These are phyloP conservation scores for Arctopsyche grandis DNA, from an alignment of 1,140 invertebrate species.

Conservation along the genomic window DNA sequence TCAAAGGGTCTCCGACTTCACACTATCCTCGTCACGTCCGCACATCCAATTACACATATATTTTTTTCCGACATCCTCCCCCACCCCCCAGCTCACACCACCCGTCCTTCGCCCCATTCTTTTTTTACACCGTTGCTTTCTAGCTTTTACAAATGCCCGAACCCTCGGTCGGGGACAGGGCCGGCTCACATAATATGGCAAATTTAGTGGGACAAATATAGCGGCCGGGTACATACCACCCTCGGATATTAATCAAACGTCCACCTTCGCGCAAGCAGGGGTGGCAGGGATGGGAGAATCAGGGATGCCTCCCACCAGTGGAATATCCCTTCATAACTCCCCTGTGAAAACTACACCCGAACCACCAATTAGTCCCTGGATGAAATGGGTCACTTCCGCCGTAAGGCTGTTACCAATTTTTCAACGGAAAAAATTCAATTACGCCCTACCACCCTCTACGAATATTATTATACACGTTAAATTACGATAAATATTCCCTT, in stretches of 20 bases:
- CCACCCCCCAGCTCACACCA: neutral
- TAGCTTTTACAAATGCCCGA: constrained; percentile 23
- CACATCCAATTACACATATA: constrained; percentile 32
- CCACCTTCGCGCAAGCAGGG: neutral
- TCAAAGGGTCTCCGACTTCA: constrained; percentile 12
- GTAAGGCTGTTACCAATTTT: neutral
- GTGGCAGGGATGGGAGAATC: neutral
- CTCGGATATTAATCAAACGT: constrained; percentile 26
- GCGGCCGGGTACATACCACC: constrained; percentile 18
- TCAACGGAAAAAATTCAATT: constrained; percentile 4
- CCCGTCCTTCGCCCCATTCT: neutral
- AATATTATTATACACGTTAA: no score
- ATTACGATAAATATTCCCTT: no score
- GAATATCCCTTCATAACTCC: constrained; percentile 5
- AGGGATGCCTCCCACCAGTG: neutral
- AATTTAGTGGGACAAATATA: constrained; percentile 32
- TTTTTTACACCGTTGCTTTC: constrained; percentile 11
- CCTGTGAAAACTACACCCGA: neutral
- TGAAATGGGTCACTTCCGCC: constrained; percentile 10
- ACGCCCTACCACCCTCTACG: neutral
- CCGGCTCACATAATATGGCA: constrained; percentile 23
- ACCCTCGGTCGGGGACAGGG: neutral
- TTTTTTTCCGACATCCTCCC: neutral
- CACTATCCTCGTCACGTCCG: constrained; percentile 28
- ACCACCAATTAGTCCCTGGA: constrained; percentile 8